A percentile compares a stretch with the other conserved stretches of the same genome.
Conservation (phyloP, 2,797 vertebrate species). For the Galago senegalensis region DNA sequence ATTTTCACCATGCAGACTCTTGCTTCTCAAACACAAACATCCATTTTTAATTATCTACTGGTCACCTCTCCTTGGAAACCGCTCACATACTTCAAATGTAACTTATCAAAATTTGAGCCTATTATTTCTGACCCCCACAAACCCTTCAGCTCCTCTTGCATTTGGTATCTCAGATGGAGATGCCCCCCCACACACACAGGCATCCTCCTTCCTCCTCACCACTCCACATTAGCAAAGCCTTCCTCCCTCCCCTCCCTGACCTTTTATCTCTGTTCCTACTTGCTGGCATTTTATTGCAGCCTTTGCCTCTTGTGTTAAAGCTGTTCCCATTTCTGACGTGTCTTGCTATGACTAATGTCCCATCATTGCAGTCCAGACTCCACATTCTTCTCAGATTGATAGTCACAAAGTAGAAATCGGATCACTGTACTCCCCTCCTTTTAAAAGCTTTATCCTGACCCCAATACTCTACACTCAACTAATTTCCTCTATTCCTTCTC, state of each 20-base stretch:
- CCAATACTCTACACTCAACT: background rate
- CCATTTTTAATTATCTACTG: background rate
- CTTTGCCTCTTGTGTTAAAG: background rate
- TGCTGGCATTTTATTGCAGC: background rate
- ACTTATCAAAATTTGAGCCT: background rate
- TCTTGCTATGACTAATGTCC: background rate
- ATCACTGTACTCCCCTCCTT: background rate
- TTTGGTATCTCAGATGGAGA: background rate
- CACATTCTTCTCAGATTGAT: background rate
- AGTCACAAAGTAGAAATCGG: background rate
- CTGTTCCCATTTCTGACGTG: background rate
- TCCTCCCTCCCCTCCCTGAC: background rate
- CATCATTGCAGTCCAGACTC: background rate
- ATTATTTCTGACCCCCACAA: background rate
- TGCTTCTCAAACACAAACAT: slow-evolving; percentile 2
- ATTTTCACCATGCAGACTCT: background rate
- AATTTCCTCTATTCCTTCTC: background rate
- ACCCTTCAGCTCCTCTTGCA: background rate
- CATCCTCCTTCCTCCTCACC: background rate
- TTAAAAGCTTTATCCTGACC: background rate
- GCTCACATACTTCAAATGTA: background rate
- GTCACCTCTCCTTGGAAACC: background rate
- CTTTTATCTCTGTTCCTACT: background rate
- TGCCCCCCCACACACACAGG: background rate
- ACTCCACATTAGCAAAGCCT: background rate